Evolutionary conservation across 2,113 vertebrate species (phyloP).

Genomic region (Antigone vipio): DNA sequence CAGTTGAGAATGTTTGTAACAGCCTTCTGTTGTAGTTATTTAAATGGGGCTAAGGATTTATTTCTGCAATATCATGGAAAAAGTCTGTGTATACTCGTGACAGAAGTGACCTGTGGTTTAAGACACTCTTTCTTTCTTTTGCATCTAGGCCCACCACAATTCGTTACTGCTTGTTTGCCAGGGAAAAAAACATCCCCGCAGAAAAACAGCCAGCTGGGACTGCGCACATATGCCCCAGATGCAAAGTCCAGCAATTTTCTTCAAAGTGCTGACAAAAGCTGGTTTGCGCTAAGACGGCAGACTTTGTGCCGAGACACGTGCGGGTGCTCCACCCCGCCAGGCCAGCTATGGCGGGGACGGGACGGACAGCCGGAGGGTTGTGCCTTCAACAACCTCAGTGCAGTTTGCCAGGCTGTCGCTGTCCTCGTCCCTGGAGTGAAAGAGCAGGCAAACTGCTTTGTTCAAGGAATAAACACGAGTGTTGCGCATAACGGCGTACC

Average conservation of each 20-base stretch:
- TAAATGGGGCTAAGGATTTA: background rate
- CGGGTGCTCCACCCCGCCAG: background rate
- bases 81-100: background rate
- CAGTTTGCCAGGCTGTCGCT: background rate
- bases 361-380: background rate
- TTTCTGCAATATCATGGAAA: background rate
- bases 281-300: background rate
- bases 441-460: background rate
- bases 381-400: background rate
- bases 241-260: slow-evolving; percentile 7
- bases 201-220: background rate
- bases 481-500: background rate
- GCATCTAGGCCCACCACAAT: background rate
- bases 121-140: background rate
- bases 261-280: background rate
- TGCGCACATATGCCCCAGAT: background rate
- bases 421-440: background rate
- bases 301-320: background rate
- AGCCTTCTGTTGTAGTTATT: background rate
- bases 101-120: background rate
- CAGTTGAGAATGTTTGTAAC: background rate
- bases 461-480: background rate
- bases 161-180: background rate
- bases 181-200: background rate
- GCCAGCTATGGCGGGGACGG: background rate